Conservation (phyloP, 1,140 invertebrate species). For the Calycopis cecrops region DNA sequence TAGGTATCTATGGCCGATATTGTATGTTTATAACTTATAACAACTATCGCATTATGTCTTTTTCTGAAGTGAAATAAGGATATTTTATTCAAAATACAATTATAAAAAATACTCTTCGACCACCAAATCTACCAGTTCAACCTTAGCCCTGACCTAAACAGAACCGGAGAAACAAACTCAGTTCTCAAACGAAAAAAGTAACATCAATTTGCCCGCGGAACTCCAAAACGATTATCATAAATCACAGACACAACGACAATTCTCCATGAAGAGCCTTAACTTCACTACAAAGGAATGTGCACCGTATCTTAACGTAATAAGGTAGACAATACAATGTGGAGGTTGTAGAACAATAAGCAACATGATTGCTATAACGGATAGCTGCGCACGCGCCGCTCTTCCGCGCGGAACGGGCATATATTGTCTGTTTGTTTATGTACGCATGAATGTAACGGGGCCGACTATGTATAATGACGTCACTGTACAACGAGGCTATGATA, state of each 20-base stretch:
- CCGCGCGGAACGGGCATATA: slow-evolving; percentile 15
- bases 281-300: background rate
- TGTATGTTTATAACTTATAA: too few relatives aligned
- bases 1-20: too few relatives aligned
- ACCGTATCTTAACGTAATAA: background rate
- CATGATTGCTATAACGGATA: slow-evolving; percentile 22
- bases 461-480: too few relatives aligned
- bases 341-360: slow-evolving; percentile 21
- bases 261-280: slow-evolving; percentile 1
- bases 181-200: too few relatives aligned
- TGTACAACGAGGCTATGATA: too few relatives aligned
- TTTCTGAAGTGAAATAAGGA: too few relatives aligned
- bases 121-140: too few relatives aligned
- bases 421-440: slow-evolving; percentile 2
- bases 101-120: too few relatives aligned
- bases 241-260: slow-evolving; percentile 17
- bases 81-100: too few relatives aligned
- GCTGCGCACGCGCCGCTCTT: slow-evolving; percentile 23
- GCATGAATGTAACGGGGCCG: background rate
- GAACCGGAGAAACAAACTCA: too few relatives aligned
- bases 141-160: too few relatives aligned
- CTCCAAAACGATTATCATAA: slow-evolving; percentile 12
- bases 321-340: slow-evolving; percentile 13
- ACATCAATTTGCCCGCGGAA: background rate
- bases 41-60: too few relatives aligned